phyloP scores from a whole-genome alignment of 2,888 invertebrate genomes.

The Fragum sueziense region DNA sequence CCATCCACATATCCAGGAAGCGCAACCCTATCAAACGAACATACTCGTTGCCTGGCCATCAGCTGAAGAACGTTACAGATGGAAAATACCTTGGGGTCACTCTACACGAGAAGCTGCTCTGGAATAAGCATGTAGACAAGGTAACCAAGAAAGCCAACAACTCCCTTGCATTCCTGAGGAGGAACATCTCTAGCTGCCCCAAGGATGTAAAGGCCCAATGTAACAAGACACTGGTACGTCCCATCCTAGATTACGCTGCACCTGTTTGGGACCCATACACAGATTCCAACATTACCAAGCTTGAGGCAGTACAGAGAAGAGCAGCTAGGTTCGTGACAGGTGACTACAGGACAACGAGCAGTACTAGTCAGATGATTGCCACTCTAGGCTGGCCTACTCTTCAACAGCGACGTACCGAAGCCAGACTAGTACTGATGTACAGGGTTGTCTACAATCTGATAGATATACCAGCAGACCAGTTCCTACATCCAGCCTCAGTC shows the following conservation, averaged over 20 bases:
- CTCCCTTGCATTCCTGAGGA: background rate
- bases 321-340: slow-evolving; percentile 22
- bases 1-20: slow-evolving; percentile 42
- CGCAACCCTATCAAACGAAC: slow-evolving; percentile 7
- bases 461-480: slow-evolving; percentile 21
- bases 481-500: slow-evolving; percentile 4
- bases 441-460: slow-evolving; percentile 16
- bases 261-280: slow-evolving; percentile 6
- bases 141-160: slow-evolving; percentile 5
- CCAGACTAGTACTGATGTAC: slow-evolving; percentile 42
- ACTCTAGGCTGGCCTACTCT: too few relatives aligned
- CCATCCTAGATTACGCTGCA: background rate
- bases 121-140: background rate
- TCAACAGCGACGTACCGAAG: too few relatives aligned
- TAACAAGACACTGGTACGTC: background rate
- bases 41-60: background rate
- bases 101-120: background rate
- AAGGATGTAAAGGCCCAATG: background rate
- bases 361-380: slow-evolving; percentile 17
- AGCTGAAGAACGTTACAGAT: background rate
- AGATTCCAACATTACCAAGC: slow-evolving; percentile 2
- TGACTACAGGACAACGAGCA: slow-evolving; percentile 35
- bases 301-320: slow-evolving; percentile 21
- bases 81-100: slow-evolving; percentile 1
- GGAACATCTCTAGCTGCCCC: background rate